phyloP scores from a whole-genome alignment of 2,797 vertebrate genomes.

The Ficedula albicollis region DNA sequence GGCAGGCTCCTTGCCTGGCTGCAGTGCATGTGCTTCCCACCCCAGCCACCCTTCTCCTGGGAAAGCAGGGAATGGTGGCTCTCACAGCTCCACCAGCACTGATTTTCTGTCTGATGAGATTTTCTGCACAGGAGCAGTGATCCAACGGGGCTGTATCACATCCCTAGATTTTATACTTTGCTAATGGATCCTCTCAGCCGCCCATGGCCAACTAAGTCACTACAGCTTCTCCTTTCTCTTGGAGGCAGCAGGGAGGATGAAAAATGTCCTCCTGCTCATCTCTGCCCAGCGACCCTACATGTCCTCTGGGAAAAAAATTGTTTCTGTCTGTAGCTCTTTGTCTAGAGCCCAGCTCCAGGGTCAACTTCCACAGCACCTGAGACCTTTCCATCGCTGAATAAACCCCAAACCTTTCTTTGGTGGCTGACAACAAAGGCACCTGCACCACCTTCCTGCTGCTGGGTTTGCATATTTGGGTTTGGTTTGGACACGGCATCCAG shows the following conservation, averaged over 20 bases:
- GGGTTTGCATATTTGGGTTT: background rate
- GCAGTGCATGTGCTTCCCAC: background rate
- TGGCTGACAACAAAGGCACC: background rate
- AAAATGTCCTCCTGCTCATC: background rate
- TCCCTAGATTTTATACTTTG: background rate
- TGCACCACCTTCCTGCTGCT: background rate
- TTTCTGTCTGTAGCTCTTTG: background rate
- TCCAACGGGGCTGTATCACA: background rate
- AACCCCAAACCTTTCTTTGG: background rate
- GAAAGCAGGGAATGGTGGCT: background rate
- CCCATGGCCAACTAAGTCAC: accelerated
- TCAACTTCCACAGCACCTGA: background rate
- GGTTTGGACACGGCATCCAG: background rate
- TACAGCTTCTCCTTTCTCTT: background rate
- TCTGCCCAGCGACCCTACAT: background rate
- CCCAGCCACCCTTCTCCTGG: background rate
- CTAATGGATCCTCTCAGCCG: accelerated
- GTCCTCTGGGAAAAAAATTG: background rate
- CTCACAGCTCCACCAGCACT: background rate
- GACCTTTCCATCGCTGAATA: background rate
- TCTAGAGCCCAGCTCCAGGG: background rate
- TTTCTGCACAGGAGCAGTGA: accelerated
- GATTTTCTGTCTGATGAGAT: background rate
- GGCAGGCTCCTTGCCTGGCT: background rate
- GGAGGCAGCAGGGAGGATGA: background rate